These are phyloP conservation scores for Coptodon bakossiorum DNA, from an alignment of 2,113 vertebrate genomes.

Conservation along the genomic window DNA sequence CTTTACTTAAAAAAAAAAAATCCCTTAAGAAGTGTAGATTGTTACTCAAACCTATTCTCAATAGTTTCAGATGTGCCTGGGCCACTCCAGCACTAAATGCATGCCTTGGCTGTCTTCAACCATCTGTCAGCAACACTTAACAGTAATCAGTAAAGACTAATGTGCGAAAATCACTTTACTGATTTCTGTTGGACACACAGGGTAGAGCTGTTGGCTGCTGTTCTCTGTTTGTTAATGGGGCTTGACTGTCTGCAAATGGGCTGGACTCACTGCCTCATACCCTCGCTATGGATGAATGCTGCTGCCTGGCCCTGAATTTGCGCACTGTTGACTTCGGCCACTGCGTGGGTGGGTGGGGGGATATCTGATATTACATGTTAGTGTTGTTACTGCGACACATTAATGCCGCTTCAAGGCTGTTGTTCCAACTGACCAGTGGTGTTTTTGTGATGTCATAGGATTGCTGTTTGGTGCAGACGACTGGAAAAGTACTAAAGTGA, in stretches of 20 bases:
- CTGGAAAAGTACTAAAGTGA: neutral
- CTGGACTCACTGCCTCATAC: constrained; percentile 32
- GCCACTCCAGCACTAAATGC: neutral
- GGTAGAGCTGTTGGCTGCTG: constrained; percentile 4
- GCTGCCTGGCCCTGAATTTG: neutral
- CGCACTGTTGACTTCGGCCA: neutral
- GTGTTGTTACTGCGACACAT: neutral
- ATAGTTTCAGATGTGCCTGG: neutral
- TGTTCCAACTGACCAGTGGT: neutral
- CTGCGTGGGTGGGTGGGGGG: neutral
- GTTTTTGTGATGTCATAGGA: neutral
- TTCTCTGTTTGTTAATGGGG: constrained; percentile 29
- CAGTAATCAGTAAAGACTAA: neutral
- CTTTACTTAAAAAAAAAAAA: neutral
- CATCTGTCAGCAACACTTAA: neutral
- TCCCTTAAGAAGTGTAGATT: neutral
- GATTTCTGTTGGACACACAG: neutral
- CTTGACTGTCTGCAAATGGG: constrained; percentile 21
- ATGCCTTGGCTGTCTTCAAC: neutral
- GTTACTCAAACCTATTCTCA: neutral
- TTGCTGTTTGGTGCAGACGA: neutral
- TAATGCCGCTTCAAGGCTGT: neutral
- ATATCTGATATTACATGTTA: neutral
- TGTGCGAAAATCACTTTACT: neutral
- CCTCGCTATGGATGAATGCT: constrained; percentile 17